Percentiles rank a stretch among this genome's conserved stretches.
phyloP scores from a whole-genome alignment of 2,888 invertebrate genomes.

The Chrysodeixis includens region DNA sequence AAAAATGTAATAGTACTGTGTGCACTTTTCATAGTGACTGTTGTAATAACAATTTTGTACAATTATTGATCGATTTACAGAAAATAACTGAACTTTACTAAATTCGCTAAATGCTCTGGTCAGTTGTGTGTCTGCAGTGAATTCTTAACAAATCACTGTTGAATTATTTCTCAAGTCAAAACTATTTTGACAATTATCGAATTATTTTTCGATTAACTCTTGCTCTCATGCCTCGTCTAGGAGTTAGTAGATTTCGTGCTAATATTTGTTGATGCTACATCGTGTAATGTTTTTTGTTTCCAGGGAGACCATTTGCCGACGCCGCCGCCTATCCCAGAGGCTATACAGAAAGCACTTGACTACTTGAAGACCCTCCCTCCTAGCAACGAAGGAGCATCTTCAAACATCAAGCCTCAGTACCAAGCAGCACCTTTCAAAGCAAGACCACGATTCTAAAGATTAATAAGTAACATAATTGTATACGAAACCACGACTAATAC shows the following conservation, averaged over 20 bases:
- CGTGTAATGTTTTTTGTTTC: conserved; percentile 47
- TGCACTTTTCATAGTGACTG: not conserved
- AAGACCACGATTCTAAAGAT: conserved; percentile 69
- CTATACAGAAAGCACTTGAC: conserved; percentile 92
- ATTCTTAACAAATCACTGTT: not conserved
- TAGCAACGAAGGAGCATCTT: conserved; percentile 75
- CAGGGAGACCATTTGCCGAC: conserved; percentile 94
- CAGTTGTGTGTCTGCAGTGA: not conserved
- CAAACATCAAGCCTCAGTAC: conserved; percentile 76
- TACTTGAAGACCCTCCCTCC: conserved; percentile 89
- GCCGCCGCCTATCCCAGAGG: conserved; percentile 94
- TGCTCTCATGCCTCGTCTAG: too few relatives aligned
- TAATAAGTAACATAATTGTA: conserved; percentile 24
- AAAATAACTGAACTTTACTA: not conserved
- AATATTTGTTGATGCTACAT: not conserved
- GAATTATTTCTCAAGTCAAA: not conserved
- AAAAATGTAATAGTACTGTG: too few relatives aligned
- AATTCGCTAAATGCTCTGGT: too few relatives aligned
- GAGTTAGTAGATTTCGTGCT: not conserved
- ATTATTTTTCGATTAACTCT: not conserved
- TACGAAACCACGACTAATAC: conserved; percentile 27
- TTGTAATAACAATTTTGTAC: not conserved
- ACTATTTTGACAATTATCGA: not conserved
- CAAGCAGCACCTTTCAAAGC: conserved; percentile 72
- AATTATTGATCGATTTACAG: not conserved